Conservation (phyloP, 2,888 invertebrate genomes). For the Leptopilina drosophilae region DNA sequence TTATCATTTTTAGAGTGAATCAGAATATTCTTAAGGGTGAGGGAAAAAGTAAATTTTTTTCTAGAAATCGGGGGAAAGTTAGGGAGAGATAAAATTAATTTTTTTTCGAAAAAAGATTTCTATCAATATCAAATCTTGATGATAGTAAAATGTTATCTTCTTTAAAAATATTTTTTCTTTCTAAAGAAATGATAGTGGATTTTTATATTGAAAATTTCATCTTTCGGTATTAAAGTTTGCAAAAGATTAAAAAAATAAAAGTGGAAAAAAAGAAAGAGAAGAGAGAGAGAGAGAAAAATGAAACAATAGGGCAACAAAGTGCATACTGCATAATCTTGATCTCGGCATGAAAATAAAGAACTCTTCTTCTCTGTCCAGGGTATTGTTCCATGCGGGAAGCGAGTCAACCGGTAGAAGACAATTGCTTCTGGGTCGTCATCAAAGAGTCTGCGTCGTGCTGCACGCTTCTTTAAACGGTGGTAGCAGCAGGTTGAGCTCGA, state of each 20-base stretch:
- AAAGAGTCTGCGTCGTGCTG: constrained; percentile 88
- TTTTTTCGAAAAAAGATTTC: too few relatives aligned
- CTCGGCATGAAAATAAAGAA: constrained; percentile 3
- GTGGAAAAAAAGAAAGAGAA: too few relatives aligned
- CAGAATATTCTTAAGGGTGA: too few relatives aligned
- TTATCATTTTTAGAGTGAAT: too few relatives aligned
- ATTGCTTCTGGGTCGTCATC: constrained; percentile 80
- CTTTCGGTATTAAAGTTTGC: background rate
- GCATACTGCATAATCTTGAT: background rate
- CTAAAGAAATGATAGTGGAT: background rate
- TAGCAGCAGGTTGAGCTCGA: constrained; percentile 55
- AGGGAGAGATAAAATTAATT: too few relatives aligned
- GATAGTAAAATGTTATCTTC: too few relatives aligned
- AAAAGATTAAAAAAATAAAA: background rate
- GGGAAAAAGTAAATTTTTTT: too few relatives aligned
- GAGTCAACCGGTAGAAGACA: constrained; percentile 89
- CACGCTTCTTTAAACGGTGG: constrained; percentile 82
- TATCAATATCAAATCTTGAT: too few relatives aligned
- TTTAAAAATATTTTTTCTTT: background rate
- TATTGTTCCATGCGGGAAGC: constrained; percentile 94
- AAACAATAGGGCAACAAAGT: constrained; percentile 11
- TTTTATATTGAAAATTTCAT: background rate
- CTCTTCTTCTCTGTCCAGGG: constrained; percentile 77
- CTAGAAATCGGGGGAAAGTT: too few relatives aligned
- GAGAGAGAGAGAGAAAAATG: background rate